phyloP scores from a whole-genome alignment of 1,140 invertebrate genomes.

The Bombus impatiens region DNA sequence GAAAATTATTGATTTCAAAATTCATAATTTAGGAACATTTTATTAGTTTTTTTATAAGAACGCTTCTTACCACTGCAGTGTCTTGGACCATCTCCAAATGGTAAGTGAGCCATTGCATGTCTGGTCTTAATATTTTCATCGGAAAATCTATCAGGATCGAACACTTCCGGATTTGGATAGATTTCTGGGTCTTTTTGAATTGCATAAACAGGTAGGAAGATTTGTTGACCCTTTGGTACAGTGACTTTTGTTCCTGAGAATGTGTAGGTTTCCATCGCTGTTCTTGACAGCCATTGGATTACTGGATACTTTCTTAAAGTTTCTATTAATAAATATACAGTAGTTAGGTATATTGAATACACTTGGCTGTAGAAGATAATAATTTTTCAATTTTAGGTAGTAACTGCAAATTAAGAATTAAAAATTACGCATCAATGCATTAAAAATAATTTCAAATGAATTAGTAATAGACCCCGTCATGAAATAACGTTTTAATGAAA shows the following conservation, averaged over 20 bases:
- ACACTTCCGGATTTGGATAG: constrained; percentile 50
- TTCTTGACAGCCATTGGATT: constrained; percentile 32
- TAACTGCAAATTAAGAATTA: too few relatives aligned
- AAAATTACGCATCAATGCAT: too few relatives aligned
- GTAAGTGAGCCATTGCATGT: constrained; percentile 45
- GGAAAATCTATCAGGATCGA: constrained; percentile 54
- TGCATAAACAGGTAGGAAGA: constrained; percentile 28
- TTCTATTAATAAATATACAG: constrained; percentile 34
- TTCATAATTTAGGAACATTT: background rate
- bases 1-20: too few relatives aligned
- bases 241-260: constrained; percentile 38
- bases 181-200: constrained; percentile 52
- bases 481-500: background rate
- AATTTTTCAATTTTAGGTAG: background rate
- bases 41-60: background rate
- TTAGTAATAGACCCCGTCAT: background rate
- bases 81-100: constrained; percentile 52
- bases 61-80: constrained; percentile 53
- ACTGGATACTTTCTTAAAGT: constrained; percentile 55
- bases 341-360: background rate
- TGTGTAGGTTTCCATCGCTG: constrained; percentile 17
- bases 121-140: background rate
- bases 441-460: background rate
- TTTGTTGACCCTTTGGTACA: constrained; percentile 13
- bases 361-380: background rate